Evolutionary conservation across 2,113 vertebrate genomes (phyloP).

Genomic region (Prietella phreatophila): DNA sequence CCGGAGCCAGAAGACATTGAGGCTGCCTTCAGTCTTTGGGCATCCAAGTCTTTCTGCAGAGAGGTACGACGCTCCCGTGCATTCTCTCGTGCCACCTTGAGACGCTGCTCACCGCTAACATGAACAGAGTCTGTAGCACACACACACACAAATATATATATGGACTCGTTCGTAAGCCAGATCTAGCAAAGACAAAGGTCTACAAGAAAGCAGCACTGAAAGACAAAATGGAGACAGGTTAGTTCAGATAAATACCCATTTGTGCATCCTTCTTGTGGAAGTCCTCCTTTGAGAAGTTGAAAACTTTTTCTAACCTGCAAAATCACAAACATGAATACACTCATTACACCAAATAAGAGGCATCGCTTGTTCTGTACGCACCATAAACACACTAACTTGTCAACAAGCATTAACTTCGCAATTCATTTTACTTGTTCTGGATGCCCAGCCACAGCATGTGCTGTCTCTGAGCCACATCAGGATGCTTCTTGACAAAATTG

Average conservation of each 20-base stretch:
- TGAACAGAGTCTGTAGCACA: slow-evolving; percentile 67
- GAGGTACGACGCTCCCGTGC: slow-evolving; percentile 75
- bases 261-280: slow-evolving; percentile 81
- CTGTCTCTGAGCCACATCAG: slow-evolving; percentile 92
- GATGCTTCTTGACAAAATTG: slow-evolving; percentile 93
- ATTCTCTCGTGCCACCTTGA: slow-evolving; percentile 80
- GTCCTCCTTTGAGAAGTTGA: slow-evolving; percentile 89
- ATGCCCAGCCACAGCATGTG: slow-evolving; percentile 97
- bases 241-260: slow-evolving; percentile 71
- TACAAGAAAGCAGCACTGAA: neutral
- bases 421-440: slow-evolving; percentile 86
- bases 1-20: slow-evolving; percentile 41
- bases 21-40: slow-evolving; percentile 50
- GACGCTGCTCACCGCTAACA: slow-evolving; percentile 83
- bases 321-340: neutral
- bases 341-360: neutral
- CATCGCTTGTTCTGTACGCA: neutral
- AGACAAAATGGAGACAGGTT: neutral
- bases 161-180: neutral
- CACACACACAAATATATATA: neutral
- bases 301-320: slow-evolving; percentile 92
- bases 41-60: slow-evolving; percentile 80
- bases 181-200: neutral
- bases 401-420: neutral
- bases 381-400: too few relatives aligned